Evolutionary conservation across 2,797 vertebrate species (phyloP).

Genomic region (Synanceia verrucosa): DNA sequence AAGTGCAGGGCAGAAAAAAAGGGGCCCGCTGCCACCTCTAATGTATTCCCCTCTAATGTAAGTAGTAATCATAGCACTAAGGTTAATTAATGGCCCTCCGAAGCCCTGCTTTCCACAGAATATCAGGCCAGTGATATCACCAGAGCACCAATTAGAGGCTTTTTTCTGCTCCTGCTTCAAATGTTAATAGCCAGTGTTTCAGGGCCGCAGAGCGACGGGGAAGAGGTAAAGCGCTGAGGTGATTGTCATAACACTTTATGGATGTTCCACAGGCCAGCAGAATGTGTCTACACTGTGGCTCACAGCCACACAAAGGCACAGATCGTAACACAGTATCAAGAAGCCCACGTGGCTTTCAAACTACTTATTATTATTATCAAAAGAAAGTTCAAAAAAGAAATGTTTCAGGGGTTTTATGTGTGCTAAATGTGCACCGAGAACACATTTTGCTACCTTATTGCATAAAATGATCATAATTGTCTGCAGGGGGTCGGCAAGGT

Average conservation of each 20-base stretch:
- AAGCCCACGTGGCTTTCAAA: background rate
- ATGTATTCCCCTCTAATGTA: slow-evolving; percentile 96
- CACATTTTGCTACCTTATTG: background rate
- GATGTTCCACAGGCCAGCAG: slow-evolving; percentile 44
- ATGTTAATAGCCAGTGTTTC: slow-evolving; percentile 76
- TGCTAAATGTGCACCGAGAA: background rate
- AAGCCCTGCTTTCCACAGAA: slow-evolving; percentile 66
- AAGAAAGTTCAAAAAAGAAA: background rate
- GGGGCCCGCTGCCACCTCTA: slow-evolving; percentile 89
- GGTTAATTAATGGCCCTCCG: slow-evolving; percentile 94
- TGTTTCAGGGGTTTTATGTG: background rate
- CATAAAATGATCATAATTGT: slow-evolving; percentile 33
- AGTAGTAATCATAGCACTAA: slow-evolving; percentile 95
- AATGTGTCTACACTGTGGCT: slow-evolving; percentile 1
- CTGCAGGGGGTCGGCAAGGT: slow-evolving; percentile 14
- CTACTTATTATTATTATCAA: background rate
- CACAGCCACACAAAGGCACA: background rate
- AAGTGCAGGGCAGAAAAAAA: slow-evolving; percentile 89
- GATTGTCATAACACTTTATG: slow-evolving; percentile 65
- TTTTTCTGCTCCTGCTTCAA: slow-evolving; percentile 68
- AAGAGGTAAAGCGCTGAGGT: slow-evolving; percentile 57
- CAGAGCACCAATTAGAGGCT: slow-evolving; percentile 74
- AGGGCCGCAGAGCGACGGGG: slow-evolving; percentile 50
- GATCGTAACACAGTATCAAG: background rate
- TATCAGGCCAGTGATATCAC: slow-evolving; percentile 58